These are phyloP conservation scores for Falco cherrug DNA, from an alignment of 2,797 vertebrate species.

Conservation along the genomic window DNA sequence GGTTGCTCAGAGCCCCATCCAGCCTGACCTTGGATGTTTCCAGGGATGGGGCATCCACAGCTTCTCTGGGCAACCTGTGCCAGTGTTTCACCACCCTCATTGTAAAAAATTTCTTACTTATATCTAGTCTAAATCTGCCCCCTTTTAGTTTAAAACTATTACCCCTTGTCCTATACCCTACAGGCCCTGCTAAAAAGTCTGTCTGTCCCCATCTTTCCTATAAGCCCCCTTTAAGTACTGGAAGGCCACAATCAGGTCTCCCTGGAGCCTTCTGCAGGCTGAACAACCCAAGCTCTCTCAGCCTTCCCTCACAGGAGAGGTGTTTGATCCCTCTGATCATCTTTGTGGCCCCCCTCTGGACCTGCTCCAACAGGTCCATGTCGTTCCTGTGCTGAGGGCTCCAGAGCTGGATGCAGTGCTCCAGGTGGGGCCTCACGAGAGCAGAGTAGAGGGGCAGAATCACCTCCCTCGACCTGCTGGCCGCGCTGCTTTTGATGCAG, in stretches of 20 bases:
- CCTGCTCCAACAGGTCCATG: no score
- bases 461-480: not conserved
- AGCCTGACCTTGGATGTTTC: not conserved
- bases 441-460: not conserved
- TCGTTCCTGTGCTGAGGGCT: no score
- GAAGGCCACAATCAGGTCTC: no score
- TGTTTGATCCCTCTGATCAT: not conserved
- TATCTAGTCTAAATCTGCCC: no score
- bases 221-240: not conserved
- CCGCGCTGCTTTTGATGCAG: not conserved
- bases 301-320: not conserved
- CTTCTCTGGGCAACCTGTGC: not conserved
- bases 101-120: no score
- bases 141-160: no score
- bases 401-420: no score
- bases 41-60: not conserved
- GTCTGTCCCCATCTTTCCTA: no score
- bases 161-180: no score
- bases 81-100: not conserved
- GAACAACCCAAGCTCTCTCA: not conserved
- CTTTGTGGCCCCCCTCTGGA: no score
- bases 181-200: no score
- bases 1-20: not conserved
- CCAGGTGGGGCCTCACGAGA: no score
- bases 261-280: not conserved